Percentiles rank a stretch among this genome's conserved stretches.
phyloP scores from a whole-genome alignment of 2,113 vertebrate genomes.

The Sapajus apella region DNA sequence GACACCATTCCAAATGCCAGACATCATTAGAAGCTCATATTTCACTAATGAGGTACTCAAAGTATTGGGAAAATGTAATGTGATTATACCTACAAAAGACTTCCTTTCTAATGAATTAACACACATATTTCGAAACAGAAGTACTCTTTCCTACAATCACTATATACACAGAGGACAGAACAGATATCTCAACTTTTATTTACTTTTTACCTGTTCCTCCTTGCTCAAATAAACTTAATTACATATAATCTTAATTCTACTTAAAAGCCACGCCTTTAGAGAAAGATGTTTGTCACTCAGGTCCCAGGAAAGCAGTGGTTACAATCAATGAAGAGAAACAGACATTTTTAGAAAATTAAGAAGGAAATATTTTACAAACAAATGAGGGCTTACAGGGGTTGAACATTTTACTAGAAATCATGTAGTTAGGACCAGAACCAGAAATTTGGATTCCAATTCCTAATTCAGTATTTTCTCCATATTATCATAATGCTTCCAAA shows the following conservation, averaged over 20 bases:
- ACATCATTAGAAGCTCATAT: background rate
- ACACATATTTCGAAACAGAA: background rate
- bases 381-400: background rate
- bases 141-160: background rate
- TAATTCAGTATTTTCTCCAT: slow-evolving; percentile 42
- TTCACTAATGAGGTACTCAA: background rate
- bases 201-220: background rate
- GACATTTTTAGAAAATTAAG: background rate
- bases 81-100: background rate
- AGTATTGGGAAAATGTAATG: background rate
- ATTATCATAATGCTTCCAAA: slow-evolving; percentile 32
- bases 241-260: background rate
- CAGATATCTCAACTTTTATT: background rate
- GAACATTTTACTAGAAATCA: background rate
- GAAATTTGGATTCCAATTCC: background rate
- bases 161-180: background rate
- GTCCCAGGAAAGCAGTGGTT: background rate
- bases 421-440: background rate
- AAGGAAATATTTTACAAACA: background rate
- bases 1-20: background rate
- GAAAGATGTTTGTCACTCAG: background rate
- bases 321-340: background rate
- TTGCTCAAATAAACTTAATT: background rate
- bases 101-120: background rate
- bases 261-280: background rate